Percentiles rank a stretch among this genome's conserved stretches.
These are phyloP conservation scores for Dicrostonyx torquatus DNA, from an alignment of 2,797 vertebrate genomes.

Conservation along the genomic window DNA sequence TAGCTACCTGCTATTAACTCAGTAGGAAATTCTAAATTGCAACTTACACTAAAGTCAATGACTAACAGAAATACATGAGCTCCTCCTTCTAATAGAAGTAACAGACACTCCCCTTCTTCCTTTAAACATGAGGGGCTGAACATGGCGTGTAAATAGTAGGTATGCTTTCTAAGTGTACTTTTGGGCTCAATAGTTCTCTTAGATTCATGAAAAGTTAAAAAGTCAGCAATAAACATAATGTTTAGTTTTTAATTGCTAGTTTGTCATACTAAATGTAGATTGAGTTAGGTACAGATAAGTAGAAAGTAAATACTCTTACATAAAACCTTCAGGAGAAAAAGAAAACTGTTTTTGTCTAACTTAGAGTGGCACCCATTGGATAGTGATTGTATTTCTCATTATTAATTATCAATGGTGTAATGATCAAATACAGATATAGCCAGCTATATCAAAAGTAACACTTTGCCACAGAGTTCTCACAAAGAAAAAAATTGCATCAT, in stretches of 20 bases:
- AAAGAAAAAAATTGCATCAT: background rate
- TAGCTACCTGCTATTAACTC: slow-evolving; percentile 78
- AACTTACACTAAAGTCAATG: slow-evolving; percentile 77
- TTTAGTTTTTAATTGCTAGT: slow-evolving; percentile 49
- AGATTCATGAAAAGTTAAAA: slow-evolving; percentile 38
- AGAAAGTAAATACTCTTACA: background rate
- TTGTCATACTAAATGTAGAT: slow-evolving; percentile 22
- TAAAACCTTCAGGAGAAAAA: background rate
- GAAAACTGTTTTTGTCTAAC: background rate
- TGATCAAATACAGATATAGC: background rate
- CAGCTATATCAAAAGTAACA: background rate
- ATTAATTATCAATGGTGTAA: background rate
- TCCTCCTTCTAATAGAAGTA: slow-evolving; percentile 66
- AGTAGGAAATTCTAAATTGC: slow-evolving; percentile 79
- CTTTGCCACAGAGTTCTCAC: background rate
- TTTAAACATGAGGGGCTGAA: slow-evolving; percentile 40
- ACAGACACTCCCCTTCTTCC: slow-evolving; percentile 54
- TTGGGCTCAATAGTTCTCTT: slow-evolving; percentile 24
- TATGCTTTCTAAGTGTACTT: slow-evolving; percentile 14
- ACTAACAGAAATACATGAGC: slow-evolving; percentile 60
- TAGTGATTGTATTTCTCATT: background rate
- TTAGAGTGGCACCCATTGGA: background rate
- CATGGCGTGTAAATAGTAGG: slow-evolving; percentile 46
- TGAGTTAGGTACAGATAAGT: background rate
- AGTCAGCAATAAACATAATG: background rate